These are phyloP conservation scores for Drosophila tanythrix DNA, from an alignment of 2,888 invertebrate genomes.

Conservation along the genomic window DNA sequence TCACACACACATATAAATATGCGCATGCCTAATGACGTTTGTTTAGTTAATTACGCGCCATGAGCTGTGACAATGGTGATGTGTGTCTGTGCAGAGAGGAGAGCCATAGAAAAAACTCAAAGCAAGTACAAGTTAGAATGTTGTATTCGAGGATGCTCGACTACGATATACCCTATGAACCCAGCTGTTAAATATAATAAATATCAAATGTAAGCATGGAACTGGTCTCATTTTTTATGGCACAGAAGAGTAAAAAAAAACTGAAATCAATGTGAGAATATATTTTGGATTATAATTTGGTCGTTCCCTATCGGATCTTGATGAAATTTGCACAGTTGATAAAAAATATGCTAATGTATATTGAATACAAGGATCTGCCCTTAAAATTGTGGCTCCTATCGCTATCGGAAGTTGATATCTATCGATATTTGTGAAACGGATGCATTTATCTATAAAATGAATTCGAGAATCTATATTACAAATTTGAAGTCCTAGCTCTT, in stretches of 20 bases:
- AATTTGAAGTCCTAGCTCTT: too few relatives aligned
- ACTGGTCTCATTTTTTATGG: background rate
- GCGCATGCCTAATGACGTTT: conserved; percentile 82
- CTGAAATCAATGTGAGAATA: background rate
- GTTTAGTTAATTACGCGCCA: conserved; percentile 82
- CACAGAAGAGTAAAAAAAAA: background rate
- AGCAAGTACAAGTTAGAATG: conserved; percentile 8
- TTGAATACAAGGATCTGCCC: too few relatives aligned
- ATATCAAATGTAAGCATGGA: background rate
- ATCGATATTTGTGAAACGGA: background rate
- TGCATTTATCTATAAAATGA: background rate
- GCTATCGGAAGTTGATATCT: background rate
- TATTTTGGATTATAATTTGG: background rate
- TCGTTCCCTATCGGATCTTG: background rate
- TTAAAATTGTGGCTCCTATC: too few relatives aligned
- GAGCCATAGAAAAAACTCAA: conserved; percentile 51
- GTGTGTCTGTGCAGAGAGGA: conserved; percentile 44
- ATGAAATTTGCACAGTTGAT: too few relatives aligned
- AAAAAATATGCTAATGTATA: too few relatives aligned
- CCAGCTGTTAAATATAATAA: background rate
- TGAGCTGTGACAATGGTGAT: conserved; percentile 78
- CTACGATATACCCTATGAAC: background rate
- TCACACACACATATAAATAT: conserved; percentile 32
- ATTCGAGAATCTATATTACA: too few relatives aligned
- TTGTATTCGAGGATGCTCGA: background rate